Percentiles rank a stretch among this genome's conserved stretches.
phyloP scores from a whole-genome alignment of 2,888 invertebrate species.

The Caenorhabditis auriculariae region DNA sequence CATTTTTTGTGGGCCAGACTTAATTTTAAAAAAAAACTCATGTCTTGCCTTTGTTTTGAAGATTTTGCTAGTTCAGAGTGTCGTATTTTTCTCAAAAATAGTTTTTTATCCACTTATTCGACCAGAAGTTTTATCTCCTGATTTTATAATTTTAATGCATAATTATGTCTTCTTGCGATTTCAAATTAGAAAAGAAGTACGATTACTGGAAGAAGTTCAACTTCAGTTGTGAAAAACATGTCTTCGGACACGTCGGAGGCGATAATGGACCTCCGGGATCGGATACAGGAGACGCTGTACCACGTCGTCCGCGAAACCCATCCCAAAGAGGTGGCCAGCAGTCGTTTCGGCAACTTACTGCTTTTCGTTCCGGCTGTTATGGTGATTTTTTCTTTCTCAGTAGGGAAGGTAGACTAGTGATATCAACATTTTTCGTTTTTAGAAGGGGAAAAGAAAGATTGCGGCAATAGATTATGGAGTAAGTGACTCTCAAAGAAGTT shows the following conservation, averaged over 20 bases:
- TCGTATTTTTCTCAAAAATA: no score
- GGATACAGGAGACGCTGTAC: constrained; percentile 58
- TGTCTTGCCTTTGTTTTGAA: no score
- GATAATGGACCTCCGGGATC: constrained; percentile 58
- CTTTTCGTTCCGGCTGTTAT: constrained; percentile 58
- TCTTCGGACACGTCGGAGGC: constrained; percentile 55
- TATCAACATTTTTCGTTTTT: neutral
- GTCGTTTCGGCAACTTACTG: constrained; percentile 60
- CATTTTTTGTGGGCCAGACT: neutral
- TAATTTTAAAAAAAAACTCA: neutral
- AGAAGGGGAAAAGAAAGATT: no score
- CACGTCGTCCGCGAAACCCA: constrained; percentile 61
- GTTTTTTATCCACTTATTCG: no score
- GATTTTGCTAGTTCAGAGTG: no score
- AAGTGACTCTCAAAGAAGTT: no score
- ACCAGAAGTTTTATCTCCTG: no score
- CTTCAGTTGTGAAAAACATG: constrained; percentile 51
- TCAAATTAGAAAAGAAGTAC: no score
- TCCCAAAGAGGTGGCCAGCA: constrained; percentile 62
- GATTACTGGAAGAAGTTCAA: no score
- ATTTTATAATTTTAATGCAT: no score
- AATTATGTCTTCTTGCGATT: no score
- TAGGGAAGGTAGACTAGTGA: neutral
- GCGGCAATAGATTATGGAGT: no score
- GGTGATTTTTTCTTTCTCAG: constrained; percentile 29